Conservation (phyloP, 1,140 invertebrate genomes). For the Drosophila serrata region DNA sequence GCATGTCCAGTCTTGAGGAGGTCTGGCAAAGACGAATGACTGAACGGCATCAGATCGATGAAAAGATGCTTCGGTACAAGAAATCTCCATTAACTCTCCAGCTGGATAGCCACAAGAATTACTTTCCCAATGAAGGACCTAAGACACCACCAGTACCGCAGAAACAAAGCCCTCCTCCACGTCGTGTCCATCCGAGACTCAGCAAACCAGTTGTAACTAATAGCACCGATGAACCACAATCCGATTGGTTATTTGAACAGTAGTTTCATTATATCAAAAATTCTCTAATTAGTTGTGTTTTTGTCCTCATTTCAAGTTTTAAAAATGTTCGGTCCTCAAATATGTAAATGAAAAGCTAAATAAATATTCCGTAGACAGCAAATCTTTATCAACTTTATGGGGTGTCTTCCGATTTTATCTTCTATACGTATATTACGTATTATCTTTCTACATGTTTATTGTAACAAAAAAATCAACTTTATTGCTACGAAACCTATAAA, state of each 20-base stretch:
- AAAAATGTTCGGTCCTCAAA: not conserved
- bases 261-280: not conserved
- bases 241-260: constrained; percentile 23
- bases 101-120: not conserved
- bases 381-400: not conserved
- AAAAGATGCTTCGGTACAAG: constrained; percentile 2
- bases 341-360: not conserved
- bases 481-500: not conserved
- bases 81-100: constrained; percentile 18
- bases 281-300: not conserved
- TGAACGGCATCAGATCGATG: constrained; percentile 1
- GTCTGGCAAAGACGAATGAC: not conserved
- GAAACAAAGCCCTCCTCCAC: not conserved
- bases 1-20: not conserved
- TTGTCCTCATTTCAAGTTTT: not conserved
- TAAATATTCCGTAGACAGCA: not conserved
- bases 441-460: no score
- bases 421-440: no score
- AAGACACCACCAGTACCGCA: not conserved
- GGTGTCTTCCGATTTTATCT: not conserved
- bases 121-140: not conserved
- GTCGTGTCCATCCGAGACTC: not conserved
- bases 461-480: not conserved
- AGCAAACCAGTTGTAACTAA: not conserved
- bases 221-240: not conserved